Conservation (phyloP, 2,113 vertebrate species). For the Erpornis zantholeuca region DNA sequence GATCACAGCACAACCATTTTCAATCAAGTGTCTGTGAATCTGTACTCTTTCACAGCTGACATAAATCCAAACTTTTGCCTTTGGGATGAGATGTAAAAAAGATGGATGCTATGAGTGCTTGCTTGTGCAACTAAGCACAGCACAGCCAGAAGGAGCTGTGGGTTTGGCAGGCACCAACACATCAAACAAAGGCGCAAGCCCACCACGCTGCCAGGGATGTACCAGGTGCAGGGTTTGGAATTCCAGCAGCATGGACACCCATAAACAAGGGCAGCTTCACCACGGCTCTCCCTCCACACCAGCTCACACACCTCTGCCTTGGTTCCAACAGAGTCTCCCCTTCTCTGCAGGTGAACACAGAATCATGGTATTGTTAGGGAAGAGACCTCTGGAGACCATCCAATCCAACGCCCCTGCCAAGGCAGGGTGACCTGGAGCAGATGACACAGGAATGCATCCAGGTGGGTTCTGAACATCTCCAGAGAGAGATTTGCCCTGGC, state of each 20-base stretch:
- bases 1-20: neutral
- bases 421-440: neutral
- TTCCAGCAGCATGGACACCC: accelerated
- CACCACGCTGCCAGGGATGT: accelerated
- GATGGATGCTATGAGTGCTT: accelerated
- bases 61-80: neutral
- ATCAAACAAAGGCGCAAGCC: accelerated
- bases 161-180: neutral
- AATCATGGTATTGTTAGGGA: no score
- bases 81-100: neutral
- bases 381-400: neutral
- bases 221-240: no score
- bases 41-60: no score
- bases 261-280: neutral
- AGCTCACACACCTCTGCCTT: accelerated
- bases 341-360: accelerated
- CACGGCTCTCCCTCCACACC: accelerated
- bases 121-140: accelerated
- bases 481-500: neutral
- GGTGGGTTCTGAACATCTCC: accelerated
- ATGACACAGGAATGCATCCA: neutral
- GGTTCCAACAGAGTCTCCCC: accelerated
- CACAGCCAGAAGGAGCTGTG: accelerated
- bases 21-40: accelerated
- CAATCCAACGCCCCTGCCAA: neutral